Evolutionary conservation across 37 sponge, comb jelly and placozoan genomes (phyloP), one percentile per base, ranked within the genome.

Genomic region (Spongilla lacustris): DNA sequence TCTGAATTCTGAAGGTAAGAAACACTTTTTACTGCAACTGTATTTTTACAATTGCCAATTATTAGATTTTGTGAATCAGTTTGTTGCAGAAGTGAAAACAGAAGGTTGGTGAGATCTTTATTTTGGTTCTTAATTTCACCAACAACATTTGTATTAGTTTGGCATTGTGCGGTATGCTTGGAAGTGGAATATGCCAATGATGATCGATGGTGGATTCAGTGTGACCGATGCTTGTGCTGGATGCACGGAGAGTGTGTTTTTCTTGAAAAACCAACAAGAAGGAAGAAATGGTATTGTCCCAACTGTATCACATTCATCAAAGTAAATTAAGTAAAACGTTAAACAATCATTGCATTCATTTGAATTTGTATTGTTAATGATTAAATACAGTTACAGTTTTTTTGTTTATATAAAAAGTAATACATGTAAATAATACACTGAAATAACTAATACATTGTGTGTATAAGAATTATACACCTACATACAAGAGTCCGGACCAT

Each of bases 1-100:
- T 58, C 58, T 58, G 58, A 58, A 58, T 58, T 58, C 58, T 58
- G 58, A 58, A 58, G 58, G 58, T 58, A 58, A 58, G 58, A 58
- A 58, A 58, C 58, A 58, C 46, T 46, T 46, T 46, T 46, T 10
- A 46, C 19, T 58, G 19, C 19, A 58, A 58, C 58, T 58, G 58
- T 17, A 58, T 58, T 58, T 58, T 58, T 58, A 58, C 19, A 14
- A 6, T 17, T 58, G 58, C 58, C 46, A 46, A 46, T 46, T 46
- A 46, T 17, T 58, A 58, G 58, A 58, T 58, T 58, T 58, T 58
- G 58, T 58, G 58, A 58, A 58, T 58, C 58, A 58, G 58, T 58
- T 58, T 58, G 58, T 58, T 58, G 58, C 58, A 58, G 58, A 58
- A 58, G 58, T 17, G 19, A 58, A 58, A 58, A 58, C 58, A 58